Conservation (phyloP, 2,113 vertebrate species). For the Muntiacus reevesi region DNA sequence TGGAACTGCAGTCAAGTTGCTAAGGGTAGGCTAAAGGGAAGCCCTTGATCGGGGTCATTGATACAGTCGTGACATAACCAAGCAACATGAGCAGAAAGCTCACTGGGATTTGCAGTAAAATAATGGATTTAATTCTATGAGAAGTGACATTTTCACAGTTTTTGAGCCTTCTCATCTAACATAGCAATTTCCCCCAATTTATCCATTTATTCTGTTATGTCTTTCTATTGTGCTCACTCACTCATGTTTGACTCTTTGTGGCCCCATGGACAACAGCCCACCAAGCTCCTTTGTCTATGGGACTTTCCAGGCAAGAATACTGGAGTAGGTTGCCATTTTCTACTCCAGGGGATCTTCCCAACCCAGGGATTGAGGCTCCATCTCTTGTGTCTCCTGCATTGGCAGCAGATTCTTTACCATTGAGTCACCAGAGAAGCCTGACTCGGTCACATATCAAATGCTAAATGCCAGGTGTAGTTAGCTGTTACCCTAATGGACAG, state of each 20-base stretch:
- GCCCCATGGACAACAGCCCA: not conserved
- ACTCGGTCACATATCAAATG: not conserved
- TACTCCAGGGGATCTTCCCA: not conserved
- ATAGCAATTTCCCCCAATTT: not conserved
- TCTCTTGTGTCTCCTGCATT: not conserved
- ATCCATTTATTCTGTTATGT: not conserved
- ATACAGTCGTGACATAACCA: not conserved
- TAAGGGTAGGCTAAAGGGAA: not conserved
- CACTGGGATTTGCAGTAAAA: not conserved
- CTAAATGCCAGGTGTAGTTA: not conserved
- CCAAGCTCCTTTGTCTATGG: not conserved
- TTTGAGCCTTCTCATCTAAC: not conserved
- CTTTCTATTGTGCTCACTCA: not conserved
- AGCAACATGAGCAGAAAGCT: not conserved
- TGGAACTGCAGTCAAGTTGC: not conserved
- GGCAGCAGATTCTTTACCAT: not conserved
- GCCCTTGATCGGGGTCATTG: not conserved
- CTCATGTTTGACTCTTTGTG: not conserved
- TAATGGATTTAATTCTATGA: not conserved
- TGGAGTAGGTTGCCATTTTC: not conserved
- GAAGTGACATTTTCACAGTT: not conserved
- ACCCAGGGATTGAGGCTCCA: accelerated
- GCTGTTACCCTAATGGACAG: not conserved
- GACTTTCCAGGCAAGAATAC: not conserved
- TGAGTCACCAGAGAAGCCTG: not conserved